Conservation (phyloP, 2,888 invertebrate genomes). For the Chironomus tentans region DNA sequence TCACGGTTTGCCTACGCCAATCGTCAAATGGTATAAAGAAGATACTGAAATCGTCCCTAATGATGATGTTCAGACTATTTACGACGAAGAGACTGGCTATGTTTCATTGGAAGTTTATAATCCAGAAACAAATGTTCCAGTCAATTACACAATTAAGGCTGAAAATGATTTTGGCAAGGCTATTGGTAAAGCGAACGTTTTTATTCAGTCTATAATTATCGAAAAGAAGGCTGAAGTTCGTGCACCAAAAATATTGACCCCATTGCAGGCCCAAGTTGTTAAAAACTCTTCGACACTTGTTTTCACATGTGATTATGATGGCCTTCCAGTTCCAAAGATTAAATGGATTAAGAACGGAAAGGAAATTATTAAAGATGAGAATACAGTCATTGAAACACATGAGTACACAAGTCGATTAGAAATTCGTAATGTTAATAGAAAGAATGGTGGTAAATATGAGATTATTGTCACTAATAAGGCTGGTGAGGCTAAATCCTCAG, state of each 20-base stretch:
- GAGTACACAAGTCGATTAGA: slow-evolving; percentile 55
- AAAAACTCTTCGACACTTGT: slow-evolving; percentile 59
- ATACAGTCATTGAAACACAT: slow-evolving; percentile 50
- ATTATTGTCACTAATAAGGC: slow-evolving; percentile 67
- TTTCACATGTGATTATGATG: slow-evolving; percentile 63
- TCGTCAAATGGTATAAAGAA: slow-evolving; percentile 60
- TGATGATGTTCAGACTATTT: slow-evolving; percentile 48
- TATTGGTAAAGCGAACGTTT: slow-evolving; percentile 62
- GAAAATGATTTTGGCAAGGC: slow-evolving; percentile 64
- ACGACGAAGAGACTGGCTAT: slow-evolving; percentile 53
- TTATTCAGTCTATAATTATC: slow-evolving; percentile 46
- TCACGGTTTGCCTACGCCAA: slow-evolving; percentile 58
- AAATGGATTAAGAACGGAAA: slow-evolving; percentile 81
- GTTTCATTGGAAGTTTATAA: slow-evolving; percentile 55
- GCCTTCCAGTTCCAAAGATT: slow-evolving; percentile 59
- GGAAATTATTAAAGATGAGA: slow-evolving; percentile 56
- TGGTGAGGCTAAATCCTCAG: slow-evolving; percentile 69
- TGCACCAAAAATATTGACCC: slow-evolving; percentile 67
- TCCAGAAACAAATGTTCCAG: slow-evolving; percentile 56
- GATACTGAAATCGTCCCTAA: slow-evolving; percentile 53
- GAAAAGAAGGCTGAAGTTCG: slow-evolving; percentile 43
- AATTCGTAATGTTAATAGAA: slow-evolving; percentile 59
- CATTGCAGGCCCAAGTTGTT: slow-evolving; percentile 65
- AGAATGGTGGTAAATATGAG: slow-evolving; percentile 81
- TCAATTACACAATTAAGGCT: slow-evolving; percentile 60